Conservation (phyloP, 2,888 invertebrate genomes). For the Operophtera brumata region DNA sequence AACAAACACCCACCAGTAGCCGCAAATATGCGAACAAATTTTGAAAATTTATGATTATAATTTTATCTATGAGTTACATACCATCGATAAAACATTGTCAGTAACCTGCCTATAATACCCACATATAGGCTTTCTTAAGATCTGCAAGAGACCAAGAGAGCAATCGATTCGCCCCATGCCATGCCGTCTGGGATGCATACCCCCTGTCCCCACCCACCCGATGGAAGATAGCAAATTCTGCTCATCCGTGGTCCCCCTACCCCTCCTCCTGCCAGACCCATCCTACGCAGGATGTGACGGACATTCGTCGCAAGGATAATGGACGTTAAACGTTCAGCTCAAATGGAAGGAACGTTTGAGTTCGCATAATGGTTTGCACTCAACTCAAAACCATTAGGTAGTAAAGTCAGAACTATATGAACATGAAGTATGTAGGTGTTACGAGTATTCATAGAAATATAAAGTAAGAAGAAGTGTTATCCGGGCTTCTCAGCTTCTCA, state of each 20-base stretch:
- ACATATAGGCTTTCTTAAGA: conserved; percentile 14
- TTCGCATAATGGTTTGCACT: conserved; percentile 21
- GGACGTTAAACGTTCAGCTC: conserved; percentile 32
- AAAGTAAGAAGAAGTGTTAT: too few relatives aligned
- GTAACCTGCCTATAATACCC: too few relatives aligned
- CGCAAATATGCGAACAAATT: too few relatives aligned
- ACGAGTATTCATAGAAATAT: too few relatives aligned
- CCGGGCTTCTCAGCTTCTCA: too few relatives aligned
- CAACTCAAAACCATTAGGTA: conserved; percentile 12
- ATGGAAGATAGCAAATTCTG: conserved; percentile 43
- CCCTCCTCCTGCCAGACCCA: conserved; percentile 32
- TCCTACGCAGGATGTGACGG: conserved; percentile 41
- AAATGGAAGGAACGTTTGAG: conserved; percentile 24
- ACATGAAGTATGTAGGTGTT: background rate
- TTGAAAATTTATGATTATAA: too few relatives aligned
- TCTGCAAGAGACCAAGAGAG: conserved; percentile 19
- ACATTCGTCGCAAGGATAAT: conserved; percentile 33
- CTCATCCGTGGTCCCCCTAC: conserved; percentile 37
- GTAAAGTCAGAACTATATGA: background rate
- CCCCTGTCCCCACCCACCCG: conserved; percentile 32
- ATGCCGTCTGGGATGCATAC: conserved; percentile 49
- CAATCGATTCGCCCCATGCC: conserved; percentile 43
- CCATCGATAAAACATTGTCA: background rate
- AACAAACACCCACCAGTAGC: too few relatives aligned
- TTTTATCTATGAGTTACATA: too few relatives aligned